Conservation (phyloP, 1,140 invertebrate species). For the Adelges cooleyi region DNA sequence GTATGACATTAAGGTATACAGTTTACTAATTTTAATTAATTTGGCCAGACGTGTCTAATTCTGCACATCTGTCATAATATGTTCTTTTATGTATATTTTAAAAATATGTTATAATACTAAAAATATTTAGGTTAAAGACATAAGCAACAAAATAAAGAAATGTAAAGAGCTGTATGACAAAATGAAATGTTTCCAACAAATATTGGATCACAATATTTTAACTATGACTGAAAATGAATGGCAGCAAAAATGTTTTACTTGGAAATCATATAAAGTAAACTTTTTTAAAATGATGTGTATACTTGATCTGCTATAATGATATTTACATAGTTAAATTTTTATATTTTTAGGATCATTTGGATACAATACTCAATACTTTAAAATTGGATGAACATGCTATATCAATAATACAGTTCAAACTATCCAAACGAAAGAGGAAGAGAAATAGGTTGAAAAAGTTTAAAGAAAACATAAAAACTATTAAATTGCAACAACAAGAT, state of each 20-base stretch:
- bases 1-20: not conserved
- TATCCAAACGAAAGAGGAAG: slow-evolving; percentile 46
- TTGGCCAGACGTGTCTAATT: too few relatives aligned
- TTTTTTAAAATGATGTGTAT: too few relatives aligned
- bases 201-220: not conserved
- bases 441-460: slow-evolving; percentile 43
- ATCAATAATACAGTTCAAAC: slow-evolving; percentile 39
- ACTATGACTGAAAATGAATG: not conserved
- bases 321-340: too few relatives aligned
- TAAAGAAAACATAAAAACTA: slow-evolving; percentile 38
- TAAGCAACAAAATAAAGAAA: slow-evolving; percentile 32
- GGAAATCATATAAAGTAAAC: not conserved
- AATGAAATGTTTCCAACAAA: slow-evolving; percentile 39
- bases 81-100: not conserved
- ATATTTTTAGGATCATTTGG: not conserved
- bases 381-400: slow-evolving; percentile 38
- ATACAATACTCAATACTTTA: slow-evolving; percentile 33
- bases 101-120: not conserved
- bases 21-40: too few relatives aligned
- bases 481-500: slow-evolving; percentile 40
- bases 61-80: too few relatives aligned
- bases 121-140: slow-evolving; percentile 38
- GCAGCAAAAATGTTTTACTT: not conserved
- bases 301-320: too few relatives aligned
- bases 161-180: slow-evolving; percentile 38